Base-by-base conservation (phyloP, 2,113 vertebrate species). In the Vanacampus margaritifer region DNA sequence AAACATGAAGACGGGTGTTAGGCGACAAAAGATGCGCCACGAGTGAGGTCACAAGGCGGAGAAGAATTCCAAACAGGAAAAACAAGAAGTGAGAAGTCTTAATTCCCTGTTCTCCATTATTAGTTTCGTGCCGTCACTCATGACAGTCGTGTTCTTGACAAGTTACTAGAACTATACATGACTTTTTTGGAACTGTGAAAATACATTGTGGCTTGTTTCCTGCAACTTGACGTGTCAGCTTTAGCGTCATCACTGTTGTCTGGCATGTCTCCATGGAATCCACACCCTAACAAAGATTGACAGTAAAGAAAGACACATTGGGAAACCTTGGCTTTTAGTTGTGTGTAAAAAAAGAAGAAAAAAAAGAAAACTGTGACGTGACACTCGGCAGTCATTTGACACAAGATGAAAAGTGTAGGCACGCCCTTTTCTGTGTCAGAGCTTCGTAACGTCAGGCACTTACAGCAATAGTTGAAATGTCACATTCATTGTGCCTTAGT, bases 211-310 rank as follows among this genome's bases (percentile, higher is more conserved):
- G 28, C 6, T 57, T 57, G 54, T 57, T 39, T n/a, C 48, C 48
- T 9, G n/a, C 32, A 3, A 37, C 28, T 32, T 32, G 28, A 21
- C 35, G 21, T 21, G 19, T 6, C 14, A 28, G 28, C 28, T 32
- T 32, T 2, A 32, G 28, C 28, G 2, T 4, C 2, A 4, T 35
- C 35, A 7, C 28, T 35, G 28, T 35, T 1, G 37, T 37, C 23
- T 53, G 35, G 2, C 57, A 36, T 23, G 39, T 72, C 65, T 71
- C 73, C 68, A 61, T 75, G 70, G 67, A 68, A 71, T 80, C 70
- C 50, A 45, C 37, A 68, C 14, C 65, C 65, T 37, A 56, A 72
- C 23, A 5, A 23, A 64, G 64, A 69, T 64, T 39, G 26, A 19
- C 13, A 21, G 19, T 35, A 11, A 59, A 59, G 64, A 50, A 48